Conservation (phyloP, 1,140 invertebrate genomes). For the Goniozus legneri region DNA sequence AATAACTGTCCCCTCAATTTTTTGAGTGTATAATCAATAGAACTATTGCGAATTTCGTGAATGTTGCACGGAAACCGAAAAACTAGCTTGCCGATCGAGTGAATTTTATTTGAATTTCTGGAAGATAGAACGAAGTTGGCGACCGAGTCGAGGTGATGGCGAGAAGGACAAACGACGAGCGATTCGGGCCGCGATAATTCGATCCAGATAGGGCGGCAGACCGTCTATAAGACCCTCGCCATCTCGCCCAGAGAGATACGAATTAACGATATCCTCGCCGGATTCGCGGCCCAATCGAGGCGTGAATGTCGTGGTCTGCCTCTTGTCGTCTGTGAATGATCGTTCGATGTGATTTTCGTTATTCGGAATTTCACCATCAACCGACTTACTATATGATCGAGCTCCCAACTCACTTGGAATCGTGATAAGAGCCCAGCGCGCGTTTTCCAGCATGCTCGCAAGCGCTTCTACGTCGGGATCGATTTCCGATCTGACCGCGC, state of each 20-base stretch:
- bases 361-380: too few species aligned
- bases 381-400: background rate
- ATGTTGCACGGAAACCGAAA: too few species aligned
- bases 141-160: conserved; percentile 26
- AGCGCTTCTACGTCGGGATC: conserved; percentile 30
- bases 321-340: conserved; percentile 26
- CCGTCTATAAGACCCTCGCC: conserved; percentile 13
- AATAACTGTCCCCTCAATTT: too few species aligned
- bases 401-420: conserved; percentile 27
- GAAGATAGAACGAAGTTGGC: conserved; percentile 19
- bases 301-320: conserved; percentile 32
- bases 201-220: conserved; percentile 18
- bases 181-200: conserved; percentile 26
- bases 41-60: too few species aligned
- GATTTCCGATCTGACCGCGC: conserved; percentile 24
- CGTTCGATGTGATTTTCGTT: too few species aligned
- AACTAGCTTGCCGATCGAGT: too few species aligned
- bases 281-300: conserved; percentile 41
- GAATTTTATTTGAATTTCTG: conserved; percentile 8
- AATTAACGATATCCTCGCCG: conserved; percentile 15
- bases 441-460: conserved; percentile 27
- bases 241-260: conserved; percentile 2
- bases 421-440: conserved; percentile 30
- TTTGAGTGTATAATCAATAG: too few species aligned
- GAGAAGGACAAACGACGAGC: conserved; percentile 26